Evolutionary conservation across 2,113 vertebrate genomes (phyloP).

Genomic region (Trinectes maculatus): DNA sequence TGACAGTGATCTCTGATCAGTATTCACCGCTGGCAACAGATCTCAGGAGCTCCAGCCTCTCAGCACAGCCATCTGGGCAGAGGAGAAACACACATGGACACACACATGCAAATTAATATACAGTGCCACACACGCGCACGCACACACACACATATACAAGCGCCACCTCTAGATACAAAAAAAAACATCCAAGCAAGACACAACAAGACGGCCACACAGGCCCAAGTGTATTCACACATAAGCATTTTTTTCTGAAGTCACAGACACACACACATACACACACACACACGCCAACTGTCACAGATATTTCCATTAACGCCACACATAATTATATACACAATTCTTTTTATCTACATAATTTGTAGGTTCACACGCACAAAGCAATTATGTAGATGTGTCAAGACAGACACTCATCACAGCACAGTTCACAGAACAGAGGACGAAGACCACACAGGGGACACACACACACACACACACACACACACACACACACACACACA

Average conservation of each 20-base stretch:
- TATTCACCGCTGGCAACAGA: constrained; percentile 78
- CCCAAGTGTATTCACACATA: constrained; percentile 7
- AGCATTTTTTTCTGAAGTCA: not conserved
- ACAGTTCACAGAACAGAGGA: constrained; percentile 49
- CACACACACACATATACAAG: constrained; percentile 27
- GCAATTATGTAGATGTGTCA: constrained; percentile 57
- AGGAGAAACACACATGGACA: constrained; percentile 54
- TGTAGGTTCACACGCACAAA: constrained; percentile 47
- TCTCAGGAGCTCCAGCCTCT: constrained; percentile 67
- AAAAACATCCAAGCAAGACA: constrained; percentile 36
- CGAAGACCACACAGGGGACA: constrained; percentile 28
- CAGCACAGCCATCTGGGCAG: constrained; percentile 75
- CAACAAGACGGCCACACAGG: constrained; percentile 26
- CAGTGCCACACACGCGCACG: constrained; percentile 37
- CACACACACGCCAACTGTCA: constrained; percentile 16
- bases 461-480: not conserved
- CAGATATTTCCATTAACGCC: constrained; percentile 23
- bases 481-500: constrained; percentile 6
- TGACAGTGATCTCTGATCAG: constrained; percentile 79
- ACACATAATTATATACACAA: constrained; percentile 40
- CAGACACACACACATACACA: constrained; percentile 3
- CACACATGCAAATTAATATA: constrained; percentile 61
- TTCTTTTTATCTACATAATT: constrained; percentile 48
- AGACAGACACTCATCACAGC: constrained; percentile 38
- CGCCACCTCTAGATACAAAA: too few relatives aligned